Evolutionary conservation across 2,888 invertebrate genomes (phyloP).

Genomic region (Leptogaster cylindrica): DNA sequence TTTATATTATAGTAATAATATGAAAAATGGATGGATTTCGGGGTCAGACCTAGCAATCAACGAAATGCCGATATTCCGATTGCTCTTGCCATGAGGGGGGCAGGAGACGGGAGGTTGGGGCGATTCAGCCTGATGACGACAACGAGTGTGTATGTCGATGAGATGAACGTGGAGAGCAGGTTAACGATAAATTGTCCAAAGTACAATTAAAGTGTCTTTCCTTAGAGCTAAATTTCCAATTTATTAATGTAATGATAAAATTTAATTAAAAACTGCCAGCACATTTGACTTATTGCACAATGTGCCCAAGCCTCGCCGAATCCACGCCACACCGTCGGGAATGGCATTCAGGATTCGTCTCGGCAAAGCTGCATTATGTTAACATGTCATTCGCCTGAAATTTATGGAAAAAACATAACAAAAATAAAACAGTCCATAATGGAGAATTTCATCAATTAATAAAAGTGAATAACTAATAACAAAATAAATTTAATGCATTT

Average conservation of each 20-base stretch:
- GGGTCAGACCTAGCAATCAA: conserved; percentile 33
- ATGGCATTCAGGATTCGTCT: too few relatives aligned
- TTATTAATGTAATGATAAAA: conserved; percentile 35
- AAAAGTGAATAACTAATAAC: too few relatives aligned
- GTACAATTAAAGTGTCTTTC: conserved; percentile 30
- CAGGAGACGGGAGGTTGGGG: too few relatives aligned
- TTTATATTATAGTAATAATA: conserved; percentile 28
- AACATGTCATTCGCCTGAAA: too few relatives aligned
- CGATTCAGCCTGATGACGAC: conserved; percentile 13
- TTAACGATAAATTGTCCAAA: conserved; percentile 22
- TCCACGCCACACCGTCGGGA: background rate
- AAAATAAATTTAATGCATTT: too few relatives aligned
- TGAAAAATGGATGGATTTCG: background rate
- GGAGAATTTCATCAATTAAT: too few relatives aligned
- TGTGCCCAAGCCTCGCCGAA: background rate
- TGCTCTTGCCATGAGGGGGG: too few relatives aligned
- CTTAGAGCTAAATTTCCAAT: conserved; percentile 25
- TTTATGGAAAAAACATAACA: too few relatives aligned
- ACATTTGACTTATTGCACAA: conserved; percentile 27
- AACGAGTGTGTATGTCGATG: background rate
- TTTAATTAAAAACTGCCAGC: conserved; percentile 32
- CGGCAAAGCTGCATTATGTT: too few relatives aligned
- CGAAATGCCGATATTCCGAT: conserved; percentile 5
- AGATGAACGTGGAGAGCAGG: background rate
- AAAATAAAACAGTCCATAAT: too few relatives aligned